A percentile compares a stretch with the other conserved stretches of the same genome.
These are phyloP conservation scores for Microcebus lehilahytsara DNA, from an alignment of 2,113 vertebrate genomes.

Conservation along the genomic window DNA sequence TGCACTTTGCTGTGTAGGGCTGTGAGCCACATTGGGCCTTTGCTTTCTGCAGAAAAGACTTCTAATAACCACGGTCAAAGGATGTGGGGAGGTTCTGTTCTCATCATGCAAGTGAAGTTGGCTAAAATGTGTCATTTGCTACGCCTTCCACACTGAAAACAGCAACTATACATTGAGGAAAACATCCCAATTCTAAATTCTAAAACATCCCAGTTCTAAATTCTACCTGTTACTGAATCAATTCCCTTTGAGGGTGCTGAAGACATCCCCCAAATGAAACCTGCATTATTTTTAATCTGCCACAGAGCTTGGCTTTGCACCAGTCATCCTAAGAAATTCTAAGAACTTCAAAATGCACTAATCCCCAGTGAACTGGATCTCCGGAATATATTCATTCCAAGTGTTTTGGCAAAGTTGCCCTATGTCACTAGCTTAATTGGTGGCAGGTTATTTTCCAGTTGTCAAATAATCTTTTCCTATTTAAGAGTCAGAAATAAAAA, in stretches of 20 bases:
- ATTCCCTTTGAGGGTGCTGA: slow-evolving; percentile 9
- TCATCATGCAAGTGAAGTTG: slow-evolving; percentile 17
- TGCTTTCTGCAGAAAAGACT: background rate
- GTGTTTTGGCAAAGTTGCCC: slow-evolving; percentile 59
- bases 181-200: background rate
- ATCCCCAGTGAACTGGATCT: slow-evolving; percentile 19
- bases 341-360: slow-evolving; percentile 56
- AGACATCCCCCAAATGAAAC: slow-evolving; percentile 40
- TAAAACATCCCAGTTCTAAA: background rate
- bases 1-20: background rate
- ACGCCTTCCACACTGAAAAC: background rate
- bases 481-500: slow-evolving; percentile 71
- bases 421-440: slow-evolving; percentile 65
- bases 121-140: slow-evolving; percentile 1
- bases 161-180: background rate
- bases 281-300: slow-evolving; percentile 27
- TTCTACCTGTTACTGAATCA: background rate
- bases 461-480: slow-evolving; percentile 75
- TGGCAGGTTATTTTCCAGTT: slow-evolving; percentile 76
- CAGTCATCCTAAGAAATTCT: slow-evolving; percentile 56
- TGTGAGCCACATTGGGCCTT: slow-evolving; percentile 8
- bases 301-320: slow-evolving; percentile 37
- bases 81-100: slow-evolving; percentile 33
- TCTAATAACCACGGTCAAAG: slow-evolving; percentile 47
- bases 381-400: slow-evolving; percentile 63